phyloP scores from a whole-genome alignment of 2,113 vertebrate species.

The Epinephelus fuscoguttatus region DNA sequence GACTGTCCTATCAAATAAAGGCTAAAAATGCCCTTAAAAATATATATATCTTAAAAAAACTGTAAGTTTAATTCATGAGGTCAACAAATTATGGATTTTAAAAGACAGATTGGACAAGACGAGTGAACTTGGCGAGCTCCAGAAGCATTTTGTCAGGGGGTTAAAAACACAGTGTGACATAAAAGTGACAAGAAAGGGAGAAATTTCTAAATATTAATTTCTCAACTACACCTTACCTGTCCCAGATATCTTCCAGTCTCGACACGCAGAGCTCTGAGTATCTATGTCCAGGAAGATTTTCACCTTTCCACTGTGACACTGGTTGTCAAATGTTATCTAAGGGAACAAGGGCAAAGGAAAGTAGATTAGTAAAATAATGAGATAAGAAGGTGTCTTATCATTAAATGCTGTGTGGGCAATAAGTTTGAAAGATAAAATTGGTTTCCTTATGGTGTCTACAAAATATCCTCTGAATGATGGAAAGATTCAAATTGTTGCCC shows the following conservation, averaged over 20 bases:
- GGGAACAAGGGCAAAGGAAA: not conserved
- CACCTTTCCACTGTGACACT: slow-evolving; percentile 94
- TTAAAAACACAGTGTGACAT: slow-evolving; percentile 8
- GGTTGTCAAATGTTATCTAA: slow-evolving; percentile 94
- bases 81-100: slow-evolving; percentile 26
- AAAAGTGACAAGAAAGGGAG: not conserved
- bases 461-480: not conserved
- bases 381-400: not conserved
- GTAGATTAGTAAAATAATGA: not conserved
- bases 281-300: slow-evolving; percentile 93
- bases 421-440: not conserved
- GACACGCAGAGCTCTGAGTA: slow-evolving; percentile 88
- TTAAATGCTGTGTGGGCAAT: not conserved
- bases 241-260: slow-evolving; percentile 90
- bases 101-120: slow-evolving; percentile 6
- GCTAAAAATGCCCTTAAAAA: too few species aligned
- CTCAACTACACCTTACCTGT: slow-evolving; percentile 82
- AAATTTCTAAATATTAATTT: not conserved
- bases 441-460: not conserved
- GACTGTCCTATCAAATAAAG: too few species aligned
- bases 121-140: slow-evolving; percentile 19
- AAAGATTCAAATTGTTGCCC: not conserved
- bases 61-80: slow-evolving; percentile 10
- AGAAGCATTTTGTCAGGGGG: not conserved
- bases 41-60: too few species aligned